A percentile compares a stretch with the other conserved stretches of the same genome.
Conservation (phyloP, 2,113 vertebrate genomes). For the Lepidothrix coronata region DNA sequence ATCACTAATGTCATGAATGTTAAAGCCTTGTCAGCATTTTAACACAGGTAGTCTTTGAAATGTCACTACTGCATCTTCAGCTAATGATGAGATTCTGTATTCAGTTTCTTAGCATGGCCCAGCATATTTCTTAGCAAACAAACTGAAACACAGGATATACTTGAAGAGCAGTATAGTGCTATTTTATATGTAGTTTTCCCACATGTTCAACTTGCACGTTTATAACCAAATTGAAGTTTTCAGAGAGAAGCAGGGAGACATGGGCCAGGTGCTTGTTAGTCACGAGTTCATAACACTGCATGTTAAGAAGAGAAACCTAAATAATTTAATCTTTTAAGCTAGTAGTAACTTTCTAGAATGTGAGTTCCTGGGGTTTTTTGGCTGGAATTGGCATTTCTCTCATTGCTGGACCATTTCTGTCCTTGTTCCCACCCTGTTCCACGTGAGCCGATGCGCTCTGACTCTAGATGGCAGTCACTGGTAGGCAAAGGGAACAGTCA, state of each 20-base stretch:
- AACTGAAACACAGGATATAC: background rate
- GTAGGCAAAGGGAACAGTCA: background rate
- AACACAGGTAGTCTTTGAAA: background rate
- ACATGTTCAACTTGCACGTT: background rate
- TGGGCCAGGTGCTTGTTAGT: background rate
- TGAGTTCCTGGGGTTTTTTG: background rate
- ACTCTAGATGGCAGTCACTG: constrained; percentile 50
- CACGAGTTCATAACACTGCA: background rate
- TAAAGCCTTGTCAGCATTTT: background rate
- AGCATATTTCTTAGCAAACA: background rate
- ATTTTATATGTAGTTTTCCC: background rate
- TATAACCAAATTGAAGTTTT: background rate
- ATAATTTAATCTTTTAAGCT: background rate
- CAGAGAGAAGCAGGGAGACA: background rate
- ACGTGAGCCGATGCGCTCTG: background rate
- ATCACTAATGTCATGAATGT: background rate
- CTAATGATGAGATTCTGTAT: background rate
- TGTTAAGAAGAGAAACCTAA: background rate
- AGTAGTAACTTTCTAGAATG: background rate
- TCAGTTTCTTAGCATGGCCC: background rate
- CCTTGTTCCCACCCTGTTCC: background rate
- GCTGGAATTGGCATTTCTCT: background rate
- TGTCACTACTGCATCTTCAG: background rate
- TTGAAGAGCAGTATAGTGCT: background rate
- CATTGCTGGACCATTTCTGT: background rate